Evolutionary conservation across 2,113 vertebrate genomes (phyloP).

Genomic region (Nibea coibor): DNA sequence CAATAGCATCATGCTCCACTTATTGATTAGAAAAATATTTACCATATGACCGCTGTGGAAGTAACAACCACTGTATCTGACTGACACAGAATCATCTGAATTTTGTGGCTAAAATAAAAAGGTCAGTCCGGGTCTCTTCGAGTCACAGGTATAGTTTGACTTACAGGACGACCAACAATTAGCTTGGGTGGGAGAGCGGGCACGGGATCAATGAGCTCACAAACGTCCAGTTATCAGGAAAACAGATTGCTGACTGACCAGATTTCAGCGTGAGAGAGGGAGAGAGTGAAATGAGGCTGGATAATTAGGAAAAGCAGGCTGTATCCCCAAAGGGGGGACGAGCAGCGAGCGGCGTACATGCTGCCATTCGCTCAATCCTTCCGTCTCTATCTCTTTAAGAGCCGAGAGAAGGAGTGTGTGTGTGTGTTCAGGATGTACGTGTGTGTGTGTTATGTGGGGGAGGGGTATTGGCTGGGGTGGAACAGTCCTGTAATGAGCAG

Average conservation of each 20-base stretch:
- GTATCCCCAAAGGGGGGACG: slow-evolving; percentile 66
- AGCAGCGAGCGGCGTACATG: slow-evolving; percentile 55
- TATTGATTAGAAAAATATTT: slow-evolving; percentile 20
- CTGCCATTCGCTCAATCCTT: slow-evolving; percentile 66
- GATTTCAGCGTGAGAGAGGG: slow-evolving; percentile 12
- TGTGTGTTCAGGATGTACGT: slow-evolving; percentile 53
- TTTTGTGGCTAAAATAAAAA: neutral
- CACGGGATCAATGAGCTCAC: slow-evolving; percentile 44
- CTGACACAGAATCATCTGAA: too few relatives aligned
- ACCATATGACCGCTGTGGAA: neutral
- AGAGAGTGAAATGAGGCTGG: slow-evolving; percentile 72
- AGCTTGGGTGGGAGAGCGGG: neutral
- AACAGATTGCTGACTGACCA: slow-evolving; percentile 69
- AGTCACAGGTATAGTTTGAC: slow-evolving; percentile 4
- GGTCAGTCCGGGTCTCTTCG: slow-evolving; percentile 6
- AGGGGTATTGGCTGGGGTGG: slow-evolving; percentile 85
- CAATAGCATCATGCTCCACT: slow-evolving; percentile 8
- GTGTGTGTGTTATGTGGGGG: slow-evolving; percentile 77
- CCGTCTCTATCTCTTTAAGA: slow-evolving; percentile 86
- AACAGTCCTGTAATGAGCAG: slow-evolving; percentile 87
- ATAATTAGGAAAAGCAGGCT: slow-evolving; percentile 78
- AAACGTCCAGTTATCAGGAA: slow-evolving; percentile 45
- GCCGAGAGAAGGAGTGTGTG: slow-evolving; percentile 76
- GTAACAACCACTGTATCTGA: neutral
- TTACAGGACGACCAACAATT: slow-evolving; percentile 43